A percentile compares a stretch with the other conserved stretches of the same genome.
phyloP scores from a whole-genome alignment of 2,888 invertebrate genomes.

The Heliconius erato region DNA sequence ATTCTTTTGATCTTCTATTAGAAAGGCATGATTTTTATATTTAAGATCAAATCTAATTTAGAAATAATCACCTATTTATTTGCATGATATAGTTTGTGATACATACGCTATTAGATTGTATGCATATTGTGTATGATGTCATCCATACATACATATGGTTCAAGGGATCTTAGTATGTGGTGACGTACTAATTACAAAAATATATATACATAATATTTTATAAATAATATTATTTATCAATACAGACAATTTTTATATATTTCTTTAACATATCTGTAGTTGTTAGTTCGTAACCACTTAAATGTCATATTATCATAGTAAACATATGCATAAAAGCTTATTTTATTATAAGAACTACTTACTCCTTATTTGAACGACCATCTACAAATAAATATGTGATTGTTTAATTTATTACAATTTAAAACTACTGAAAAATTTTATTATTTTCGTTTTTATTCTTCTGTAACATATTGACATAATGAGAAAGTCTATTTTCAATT shows the following conservation, averaged over 20 bases:
- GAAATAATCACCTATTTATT: constrained; percentile 50
- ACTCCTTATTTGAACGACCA: background rate
- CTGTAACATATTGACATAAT: background rate
- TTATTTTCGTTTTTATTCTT: background rate
- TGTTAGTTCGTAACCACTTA: background rate
- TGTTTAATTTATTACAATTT: constrained; percentile 28
- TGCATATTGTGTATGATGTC: constrained; percentile 53
- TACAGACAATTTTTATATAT: background rate
- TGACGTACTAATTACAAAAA: background rate
- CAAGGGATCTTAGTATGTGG: constrained; percentile 61
- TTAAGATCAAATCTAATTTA: constrained; percentile 37
- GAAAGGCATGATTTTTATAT: constrained; percentile 52
- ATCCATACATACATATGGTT: constrained; percentile 61
- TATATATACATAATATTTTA: background rate
- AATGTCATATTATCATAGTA: background rate
- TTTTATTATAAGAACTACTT: background rate
- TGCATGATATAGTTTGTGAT: constrained; percentile 47
- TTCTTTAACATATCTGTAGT: background rate
- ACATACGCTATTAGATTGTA: constrained; percentile 59
- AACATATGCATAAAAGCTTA: background rate
- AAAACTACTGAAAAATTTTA: background rate
- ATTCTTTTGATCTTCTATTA: constrained; percentile 38
- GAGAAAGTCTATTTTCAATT: background rate
- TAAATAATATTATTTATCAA: background rate
- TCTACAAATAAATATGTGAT: constrained; percentile 50